These are phyloP conservation scores for Gambusia yucatana DNA, from an alignment of 2,797 vertebrate species.

Conservation along the genomic window DNA sequence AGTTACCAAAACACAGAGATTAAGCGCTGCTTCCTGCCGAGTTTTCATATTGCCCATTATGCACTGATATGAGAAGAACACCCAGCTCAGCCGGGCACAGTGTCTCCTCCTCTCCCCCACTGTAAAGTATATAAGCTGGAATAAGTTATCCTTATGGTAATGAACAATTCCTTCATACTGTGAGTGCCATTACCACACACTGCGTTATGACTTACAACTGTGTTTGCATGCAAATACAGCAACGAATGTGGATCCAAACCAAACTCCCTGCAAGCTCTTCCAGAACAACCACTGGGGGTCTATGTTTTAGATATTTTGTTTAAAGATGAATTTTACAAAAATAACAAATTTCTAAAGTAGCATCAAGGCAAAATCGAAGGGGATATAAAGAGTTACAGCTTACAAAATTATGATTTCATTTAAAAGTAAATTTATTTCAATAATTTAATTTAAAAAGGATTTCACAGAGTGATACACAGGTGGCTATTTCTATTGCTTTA, in stretches of 20 bases:
- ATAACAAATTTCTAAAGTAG: background rate
- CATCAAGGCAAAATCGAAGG: background rate
- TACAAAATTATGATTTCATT: background rate
- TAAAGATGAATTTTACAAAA: slow-evolving; percentile 14
- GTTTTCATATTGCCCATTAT: slow-evolving; percentile 54
- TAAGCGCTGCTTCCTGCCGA: slow-evolving; percentile 41
- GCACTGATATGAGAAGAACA: slow-evolving; percentile 50
- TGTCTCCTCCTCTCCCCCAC: slow-evolving; percentile 34
- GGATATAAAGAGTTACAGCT: background rate
- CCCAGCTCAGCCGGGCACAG: slow-evolving; percentile 26
- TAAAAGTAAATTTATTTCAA: background rate
- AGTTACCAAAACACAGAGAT: slow-evolving; percentile 17
- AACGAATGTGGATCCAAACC: slow-evolving; percentile 14
- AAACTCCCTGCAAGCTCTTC: slow-evolving; percentile 25
- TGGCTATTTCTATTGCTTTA: background rate
- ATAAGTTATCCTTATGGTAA: slow-evolving; percentile 58
- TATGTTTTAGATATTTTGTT: slow-evolving; percentile 58
- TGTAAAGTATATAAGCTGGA: slow-evolving; percentile 45
- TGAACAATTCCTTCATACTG: slow-evolving; percentile 61
- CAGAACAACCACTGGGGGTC: slow-evolving; percentile 26
- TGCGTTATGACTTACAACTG: slow-evolving; percentile 43
- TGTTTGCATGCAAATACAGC: slow-evolving; percentile 25
- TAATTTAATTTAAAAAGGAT: background rate
- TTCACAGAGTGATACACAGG: background rate
- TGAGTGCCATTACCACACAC: slow-evolving; percentile 55